phyloP scores from a whole-genome alignment of 2,888 invertebrate genomes.

The Trichacis sp. region DNA sequence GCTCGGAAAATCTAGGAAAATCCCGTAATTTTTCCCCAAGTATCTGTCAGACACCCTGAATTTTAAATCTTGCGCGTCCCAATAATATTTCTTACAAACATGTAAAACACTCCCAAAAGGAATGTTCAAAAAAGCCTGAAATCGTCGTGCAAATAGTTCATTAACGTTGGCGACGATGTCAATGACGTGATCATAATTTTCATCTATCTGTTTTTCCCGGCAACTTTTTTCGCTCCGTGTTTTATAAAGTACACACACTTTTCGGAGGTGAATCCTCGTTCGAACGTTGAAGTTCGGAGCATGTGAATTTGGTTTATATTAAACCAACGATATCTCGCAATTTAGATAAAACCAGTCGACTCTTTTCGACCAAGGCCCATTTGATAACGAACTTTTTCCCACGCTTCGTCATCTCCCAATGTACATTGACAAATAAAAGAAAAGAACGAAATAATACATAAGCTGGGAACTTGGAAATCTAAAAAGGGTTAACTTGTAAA shows the following conservation, averaged over 20 bases:
- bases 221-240: neutral
- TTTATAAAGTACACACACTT: neutral
- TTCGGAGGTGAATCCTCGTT: neutral
- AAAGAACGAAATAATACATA: too few relatives aligned
- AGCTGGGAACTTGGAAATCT: constrained; percentile 5
- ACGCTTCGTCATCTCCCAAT: neutral
- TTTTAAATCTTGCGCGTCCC: too few relatives aligned
- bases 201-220: neutral
- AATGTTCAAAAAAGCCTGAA: too few relatives aligned
- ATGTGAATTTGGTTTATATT: constrained; percentile 55
- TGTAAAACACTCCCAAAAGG: neutral
- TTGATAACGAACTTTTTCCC: neutral
- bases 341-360: constrained; percentile 14
- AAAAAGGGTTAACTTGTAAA: constrained; percentile 13
- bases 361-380: neutral
- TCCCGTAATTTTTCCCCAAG: too few relatives aligned
- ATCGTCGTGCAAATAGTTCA: neutral
- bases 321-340: constrained; percentile 45
- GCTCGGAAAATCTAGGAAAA: too few relatives aligned
- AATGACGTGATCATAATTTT: neutral
- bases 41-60: too few relatives aligned
- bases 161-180: neutral
- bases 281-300: constrained; percentile 15
- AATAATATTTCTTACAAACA: too few relatives aligned
- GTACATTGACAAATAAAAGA: too few relatives aligned